These are phyloP conservation scores for Capitulum mitella DNA, from an alignment of 2,888 invertebrate species.

Conservation along the genomic window DNA sequence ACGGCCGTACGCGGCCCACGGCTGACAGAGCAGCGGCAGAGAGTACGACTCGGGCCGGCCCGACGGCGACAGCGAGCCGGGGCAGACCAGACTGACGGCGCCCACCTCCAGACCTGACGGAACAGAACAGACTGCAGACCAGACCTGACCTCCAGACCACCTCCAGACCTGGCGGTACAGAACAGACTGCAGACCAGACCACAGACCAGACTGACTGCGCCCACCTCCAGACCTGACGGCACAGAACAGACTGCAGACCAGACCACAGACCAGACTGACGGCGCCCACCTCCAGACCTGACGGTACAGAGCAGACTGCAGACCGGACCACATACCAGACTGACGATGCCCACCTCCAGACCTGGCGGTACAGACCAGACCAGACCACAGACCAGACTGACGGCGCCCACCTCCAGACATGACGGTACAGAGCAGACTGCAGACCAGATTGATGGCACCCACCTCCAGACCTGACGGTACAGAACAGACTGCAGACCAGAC, in stretches of 20 bases:
- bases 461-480: too few relatives aligned
- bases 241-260: constrained; percentile 30
- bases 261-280: constrained; percentile 32
- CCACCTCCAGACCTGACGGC: constrained; percentile 21
- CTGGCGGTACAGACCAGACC: neutral
- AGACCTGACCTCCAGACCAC: too few relatives aligned
- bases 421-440: too few relatives aligned
- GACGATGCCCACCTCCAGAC: too few relatives aligned
- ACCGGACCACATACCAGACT: neutral
- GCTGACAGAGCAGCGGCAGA: constrained; percentile 24
- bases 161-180: constrained; percentile 27
- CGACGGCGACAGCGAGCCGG: neutral
- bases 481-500: too few relatives aligned
- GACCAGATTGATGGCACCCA: too few relatives aligned
- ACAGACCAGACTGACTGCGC: constrained; percentile 26
- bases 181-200: constrained; percentile 27
- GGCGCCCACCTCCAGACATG: too few relatives aligned
- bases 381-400: too few relatives aligned
- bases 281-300: constrained; percentile 37
- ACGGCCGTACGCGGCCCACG: constrained; percentile 26
- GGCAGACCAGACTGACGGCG: neutral
- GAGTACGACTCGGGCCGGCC: neutral
- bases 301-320: neutral
- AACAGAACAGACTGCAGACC: neutral
- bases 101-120: constrained; percentile 17